Conservation (phyloP, 2,113 vertebrate species). For the Echinops telfairi region DNA sequence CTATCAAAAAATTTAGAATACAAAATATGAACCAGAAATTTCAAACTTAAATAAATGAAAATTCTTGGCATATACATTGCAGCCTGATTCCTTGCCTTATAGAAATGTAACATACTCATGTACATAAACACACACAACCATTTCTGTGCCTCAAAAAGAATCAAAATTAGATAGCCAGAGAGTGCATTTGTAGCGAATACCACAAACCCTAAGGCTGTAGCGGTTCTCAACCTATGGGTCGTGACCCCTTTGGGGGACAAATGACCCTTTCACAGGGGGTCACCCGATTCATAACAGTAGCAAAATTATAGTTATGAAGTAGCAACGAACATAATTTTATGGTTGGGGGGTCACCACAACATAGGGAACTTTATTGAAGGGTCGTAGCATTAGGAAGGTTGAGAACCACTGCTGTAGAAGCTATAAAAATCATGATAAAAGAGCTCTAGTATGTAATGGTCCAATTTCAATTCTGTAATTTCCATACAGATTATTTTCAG, state of each 20-base stretch:
- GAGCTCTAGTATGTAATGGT: background rate
- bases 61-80: background rate
- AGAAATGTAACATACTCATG: background rate
- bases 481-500: slow-evolving; percentile 6
- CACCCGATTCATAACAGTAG: too few relatives aligned
- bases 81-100: background rate
- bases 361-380: too few relatives aligned
- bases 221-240: too few relatives aligned
- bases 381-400: too few relatives aligned
- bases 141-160: slow-evolving; percentile 43
- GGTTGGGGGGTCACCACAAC: too few relatives aligned
- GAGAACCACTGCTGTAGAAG: background rate
- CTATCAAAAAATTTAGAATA: background rate
- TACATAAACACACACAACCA: slow-evolving; percentile 15
- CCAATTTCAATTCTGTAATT: slow-evolving; percentile 11
- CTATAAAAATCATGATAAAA: background rate
- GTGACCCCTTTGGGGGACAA: too few relatives aligned
- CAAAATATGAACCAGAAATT: background rate
- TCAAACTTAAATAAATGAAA: slow-evolving; percentile 38
- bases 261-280: too few relatives aligned
- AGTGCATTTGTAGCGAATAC: background rate
- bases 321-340: too few relatives aligned
- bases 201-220: background rate
- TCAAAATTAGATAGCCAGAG: background rate
- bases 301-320: too few relatives aligned